Percentiles rank a stretch among this genome's conserved stretches.
These are phyloP conservation scores for Drosophila pseudotalamancana DNA, from an alignment of 2,888 invertebrate species.

Conservation along the genomic window DNA sequence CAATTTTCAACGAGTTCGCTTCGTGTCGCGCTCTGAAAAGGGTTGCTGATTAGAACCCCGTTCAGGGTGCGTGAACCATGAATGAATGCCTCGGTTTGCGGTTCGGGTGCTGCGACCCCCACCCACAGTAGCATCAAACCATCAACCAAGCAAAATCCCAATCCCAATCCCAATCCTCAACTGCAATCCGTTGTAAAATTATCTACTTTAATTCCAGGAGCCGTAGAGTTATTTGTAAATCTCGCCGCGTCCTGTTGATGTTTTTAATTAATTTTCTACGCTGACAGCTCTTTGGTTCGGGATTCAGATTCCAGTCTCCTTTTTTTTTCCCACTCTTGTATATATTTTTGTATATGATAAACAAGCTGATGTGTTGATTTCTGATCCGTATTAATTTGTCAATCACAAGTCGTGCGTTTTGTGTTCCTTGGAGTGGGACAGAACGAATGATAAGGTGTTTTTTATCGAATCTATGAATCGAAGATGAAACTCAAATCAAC, in stretches of 20 bases:
- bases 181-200: slow-evolving; percentile 53
- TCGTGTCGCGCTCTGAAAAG: slow-evolving; percentile 49
- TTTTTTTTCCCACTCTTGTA: neutral
- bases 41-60: slow-evolving; percentile 76
- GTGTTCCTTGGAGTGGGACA: neutral
- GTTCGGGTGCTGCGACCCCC: slow-evolving; percentile 60
- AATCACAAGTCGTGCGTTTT: slow-evolving; percentile 62
- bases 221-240: slow-evolving; percentile 54
- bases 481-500: neutral
- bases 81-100: slow-evolving; percentile 63
- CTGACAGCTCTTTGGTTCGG: slow-evolving; percentile 36
- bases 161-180: slow-evolving; percentile 10
- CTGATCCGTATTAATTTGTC: slow-evolving; percentile 76
- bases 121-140: neutral
- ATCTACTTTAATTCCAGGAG: slow-evolving; percentile 70
- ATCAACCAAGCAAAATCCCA: slow-evolving; percentile 3
- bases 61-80: slow-evolving; percentile 66
- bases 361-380: slow-evolving; percentile 74
- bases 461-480: neutral
- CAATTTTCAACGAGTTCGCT: slow-evolving; percentile 25
- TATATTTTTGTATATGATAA: slow-evolving; percentile 53
- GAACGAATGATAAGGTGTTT: slow-evolving; percentile 6
- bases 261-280: slow-evolving; percentile 75
- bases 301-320: neutral
- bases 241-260: slow-evolving; percentile 72